Base-by-base conservation (phyloP, 2,888 invertebrate species). In the Seira sanloemensis region DNA sequence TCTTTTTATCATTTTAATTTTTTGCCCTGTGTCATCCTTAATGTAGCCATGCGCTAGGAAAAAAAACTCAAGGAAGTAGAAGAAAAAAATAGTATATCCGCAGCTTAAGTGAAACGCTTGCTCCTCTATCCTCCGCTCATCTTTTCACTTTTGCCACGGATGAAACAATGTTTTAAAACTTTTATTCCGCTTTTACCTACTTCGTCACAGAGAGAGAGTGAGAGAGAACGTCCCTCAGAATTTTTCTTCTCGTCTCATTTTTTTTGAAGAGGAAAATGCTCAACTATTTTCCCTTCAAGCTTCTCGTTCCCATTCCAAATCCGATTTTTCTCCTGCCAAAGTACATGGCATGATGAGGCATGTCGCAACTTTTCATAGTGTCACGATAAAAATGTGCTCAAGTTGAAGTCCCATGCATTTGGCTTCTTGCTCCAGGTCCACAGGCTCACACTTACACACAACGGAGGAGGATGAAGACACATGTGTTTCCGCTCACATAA, bases 351-450 rank as follows among this genome's bases (percentile, higher is more conserved):
- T 77, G 82, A 83, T 71, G 81, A 81, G 77, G 37, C 72, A 77
- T 77, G 82, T 83, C 73, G 73, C 82, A 73, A 83, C 82, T 83
- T 83, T 83, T 83, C 82, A 83, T 77, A 37, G 19, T 83, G 82
- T 83, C 82, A 78, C 54, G 25, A 19, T 76, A 69, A 82, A n/a
- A 82, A 76, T 82, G 76, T 66, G 37, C 50, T 50, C 50, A 16
- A 7, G 50, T n/a, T 62, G 21, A 62, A n/a, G 50, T 50, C 16
- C 62, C 21, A n/a, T n/a, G n/a, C 62, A 21, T 19, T 62, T 62
- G 62, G 62, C 62, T 62, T 62, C 23, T 62, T n/a, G 7, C 21
- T 62, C 62, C n/a, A 37, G 12, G 7, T 9, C 23, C 21, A 7
- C 12, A 62, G 19, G 21, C 23, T 23, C 62, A 12, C 62, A 21